Base-by-base conservation (phyloP, 1,140 invertebrate genomes). In the Macrocentrus cingulum region DNA sequence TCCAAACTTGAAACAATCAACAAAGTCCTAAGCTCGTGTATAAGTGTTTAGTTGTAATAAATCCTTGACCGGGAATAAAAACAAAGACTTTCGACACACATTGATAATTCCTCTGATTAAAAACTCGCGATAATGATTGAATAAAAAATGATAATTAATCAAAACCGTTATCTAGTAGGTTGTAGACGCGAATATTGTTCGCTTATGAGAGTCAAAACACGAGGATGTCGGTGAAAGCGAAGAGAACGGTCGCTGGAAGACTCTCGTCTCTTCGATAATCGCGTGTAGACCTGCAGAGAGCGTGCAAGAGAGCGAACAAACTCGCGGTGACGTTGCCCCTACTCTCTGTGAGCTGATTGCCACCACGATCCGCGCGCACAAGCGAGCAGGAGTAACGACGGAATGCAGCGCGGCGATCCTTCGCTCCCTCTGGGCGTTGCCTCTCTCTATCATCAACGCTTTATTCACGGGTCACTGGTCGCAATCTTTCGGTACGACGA, bases 391-490 rank as follows among this genome's bases (percentile, higher is more conserved):
- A 51, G 49, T 19, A 37, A 20, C 49, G n/a, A 25, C 49, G 49
- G 49, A 51, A 51, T 51, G 49, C 49, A 51, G 49, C 46, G 29
- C 7, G 34, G 49, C 49, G 49, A 51, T 51, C 49, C 49, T 51
- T 51, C 49, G 29, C 6, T 16, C 36, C 7, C 36, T 11, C 8
- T 15, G 36, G 32, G 49, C 34, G 49, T 51, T 51, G 32, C 49
- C 49, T 20, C 19, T 49, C 13, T 11, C 46, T 48, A 6, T 13
- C 7, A 20, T 48, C 22, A 13, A 34, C 37, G 50, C 32, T 50
- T 48, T 41, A 52, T 32, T 63, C 62, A 55, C 65, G 60, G 66
- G 65, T 65, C 66, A 63, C 63, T 60, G 66, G 65, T 59, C 49
- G 18, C 59, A 32, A 37, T 60, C 55, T 67, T 64, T 66, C 52